A percentile compares a stretch with the other conserved stretches of the same genome.
phyloP scores from a whole-genome alignment of 1,140 invertebrate species.

The Aphidius ervi region DNA sequence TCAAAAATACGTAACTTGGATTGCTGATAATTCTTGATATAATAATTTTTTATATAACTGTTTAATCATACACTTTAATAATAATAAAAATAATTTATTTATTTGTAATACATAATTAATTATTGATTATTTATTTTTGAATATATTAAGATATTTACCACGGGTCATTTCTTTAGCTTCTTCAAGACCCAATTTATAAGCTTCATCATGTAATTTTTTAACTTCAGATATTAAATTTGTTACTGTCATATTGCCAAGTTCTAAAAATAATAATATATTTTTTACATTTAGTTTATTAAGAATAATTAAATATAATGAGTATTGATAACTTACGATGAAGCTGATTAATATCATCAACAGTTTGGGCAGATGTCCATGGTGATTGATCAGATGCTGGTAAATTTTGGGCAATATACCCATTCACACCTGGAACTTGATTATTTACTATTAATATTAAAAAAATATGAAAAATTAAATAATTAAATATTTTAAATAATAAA shows the following conservation, averaged over 20 bases:
- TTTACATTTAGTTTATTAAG: neutral
- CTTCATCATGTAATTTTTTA: slow-evolving; percentile 85
- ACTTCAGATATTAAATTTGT: slow-evolving; percentile 84
- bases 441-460: slow-evolving; percentile 34
- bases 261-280: slow-evolving; percentile 49
- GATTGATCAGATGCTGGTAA: slow-evolving; percentile 40
- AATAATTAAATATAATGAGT: neutral
- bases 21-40: slow-evolving; percentile 29
- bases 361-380: slow-evolving; percentile 40
- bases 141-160: slow-evolving; percentile 90
- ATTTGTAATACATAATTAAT: neutral
- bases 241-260: slow-evolving; percentile 75
- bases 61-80: neutral
- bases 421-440: slow-evolving; percentile 54
- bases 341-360: slow-evolving; percentile 48
- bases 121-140: slow-evolving; percentile 45
- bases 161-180: slow-evolving; percentile 95
- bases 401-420: slow-evolving; percentile 52
- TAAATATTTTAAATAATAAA: slow-evolving; percentile 28
- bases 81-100: slow-evolving; percentile 2
- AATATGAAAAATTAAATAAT: neutral
- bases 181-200: slow-evolving; percentile 88
- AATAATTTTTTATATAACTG: slow-evolving; percentile 4
- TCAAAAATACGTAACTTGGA: slow-evolving; percentile 35
- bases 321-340: slow-evolving; percentile 43